Conservation (phyloP, 2,113 vertebrate species). For the Aphyosemion australe region DNA sequence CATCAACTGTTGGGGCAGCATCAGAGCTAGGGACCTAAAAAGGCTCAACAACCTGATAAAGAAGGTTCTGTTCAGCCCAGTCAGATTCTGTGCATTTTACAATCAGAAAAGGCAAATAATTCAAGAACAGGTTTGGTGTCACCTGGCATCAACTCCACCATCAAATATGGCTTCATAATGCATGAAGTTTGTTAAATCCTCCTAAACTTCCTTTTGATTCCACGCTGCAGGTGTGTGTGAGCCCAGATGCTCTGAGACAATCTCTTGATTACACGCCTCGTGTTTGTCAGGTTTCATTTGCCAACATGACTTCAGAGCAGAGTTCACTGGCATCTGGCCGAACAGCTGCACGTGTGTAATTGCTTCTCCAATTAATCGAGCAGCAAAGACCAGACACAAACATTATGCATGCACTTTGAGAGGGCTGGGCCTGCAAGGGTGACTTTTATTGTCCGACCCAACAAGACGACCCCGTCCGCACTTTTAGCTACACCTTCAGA, state of each 20-base stretch:
- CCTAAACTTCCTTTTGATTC: constrained; percentile 5
- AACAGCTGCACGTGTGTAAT: constrained; percentile 77
- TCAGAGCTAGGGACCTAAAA: too few relatives aligned
- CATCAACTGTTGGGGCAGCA: too few relatives aligned
- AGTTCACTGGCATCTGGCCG: constrained; percentile 73
- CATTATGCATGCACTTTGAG: constrained; percentile 65
- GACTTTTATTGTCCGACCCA: constrained; percentile 35
- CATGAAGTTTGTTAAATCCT: constrained; percentile 5
- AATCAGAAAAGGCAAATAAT: too few relatives aligned
- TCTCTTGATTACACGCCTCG: constrained; percentile 52
- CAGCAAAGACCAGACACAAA: constrained; percentile 58
- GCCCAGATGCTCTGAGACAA: constrained; percentile 54
- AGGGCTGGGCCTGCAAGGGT: constrained; percentile 31
- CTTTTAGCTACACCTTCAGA: too few relatives aligned
- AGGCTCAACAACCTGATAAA: too few relatives aligned
- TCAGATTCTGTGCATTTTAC: too few relatives aligned
- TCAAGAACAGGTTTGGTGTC: too few relatives aligned
- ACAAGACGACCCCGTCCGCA: too few relatives aligned
- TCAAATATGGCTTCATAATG: constrained; percentile 7
- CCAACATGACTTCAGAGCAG: constrained; percentile 66
- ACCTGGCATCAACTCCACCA: not conserved
- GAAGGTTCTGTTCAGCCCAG: too few relatives aligned
- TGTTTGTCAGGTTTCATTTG: constrained; percentile 73
- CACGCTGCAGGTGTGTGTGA: constrained; percentile 25
- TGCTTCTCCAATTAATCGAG: constrained; percentile 74